Base-by-base conservation (phyloP, 1,140 invertebrate species). In the Bombus impatiens region DNA sequence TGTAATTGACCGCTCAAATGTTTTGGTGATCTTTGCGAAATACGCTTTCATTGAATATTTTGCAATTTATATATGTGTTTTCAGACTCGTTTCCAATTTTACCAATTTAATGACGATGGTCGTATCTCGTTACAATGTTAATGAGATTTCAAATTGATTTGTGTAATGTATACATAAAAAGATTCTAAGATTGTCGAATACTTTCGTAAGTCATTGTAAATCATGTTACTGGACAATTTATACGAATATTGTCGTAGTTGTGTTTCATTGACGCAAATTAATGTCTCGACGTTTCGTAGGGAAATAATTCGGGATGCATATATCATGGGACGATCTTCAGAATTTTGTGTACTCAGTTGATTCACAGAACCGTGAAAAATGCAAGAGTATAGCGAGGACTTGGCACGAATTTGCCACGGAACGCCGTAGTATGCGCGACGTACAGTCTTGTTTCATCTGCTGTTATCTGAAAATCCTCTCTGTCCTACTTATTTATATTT, bases 401-500 rank as follows among this genome's bases (percentile, higher is more conserved):
- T 84, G 83, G 83, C 83, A 84, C 53, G 9, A 37, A 37, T 32
- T 84, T 84, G 83, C 67, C 83, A 84, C 53, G 13, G 37, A 37
- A 35, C 8, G 1, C 32, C n/a, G 40, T 79, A 79, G 67, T 84
- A 78, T 57, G 28, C 40, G 32, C 42, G 35, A 71, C 71, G 28
- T 67, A 53, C 42, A 28, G 28, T 70, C 37, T 59, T 32, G 77
- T 79, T 84, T 84, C 77, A 84, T 79, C 67, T 53, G 35, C 18
- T 72, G 67, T 79, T 84, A 84, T 84, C 77, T 79, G 40, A 59
- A 84, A 84, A 84, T 44, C 25, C 44, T 28, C 68, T 32, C 47
- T 42, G 76, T 72, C 53, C 76, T 71, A 71, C 68, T 84, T 84
- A 79, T 84, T 84, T 71, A 84, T 79, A 84, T 84, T 84, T 84